Conservation (phyloP, 37 sponge, comb jelly and placozoan genomes). For the Oopsacas minuta region DNA sequence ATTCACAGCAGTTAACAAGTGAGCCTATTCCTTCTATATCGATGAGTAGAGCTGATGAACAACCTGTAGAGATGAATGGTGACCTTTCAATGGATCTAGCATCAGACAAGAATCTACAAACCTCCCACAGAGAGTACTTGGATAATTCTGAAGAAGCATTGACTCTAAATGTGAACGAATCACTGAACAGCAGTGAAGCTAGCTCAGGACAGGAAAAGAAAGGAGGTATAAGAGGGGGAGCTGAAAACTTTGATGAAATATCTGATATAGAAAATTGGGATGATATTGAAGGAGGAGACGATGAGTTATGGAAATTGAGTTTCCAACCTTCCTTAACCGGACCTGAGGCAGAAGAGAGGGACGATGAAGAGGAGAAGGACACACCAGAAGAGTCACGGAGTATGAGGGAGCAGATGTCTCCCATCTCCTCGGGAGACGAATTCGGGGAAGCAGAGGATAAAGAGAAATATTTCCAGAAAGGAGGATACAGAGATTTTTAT, state of each 20-base stretch:
- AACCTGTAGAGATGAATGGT: neutral
- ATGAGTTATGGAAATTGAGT: conserved; percentile 15
- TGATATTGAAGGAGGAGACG: neutral
- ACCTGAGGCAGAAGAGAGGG: neutral
- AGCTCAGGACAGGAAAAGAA: neutral
- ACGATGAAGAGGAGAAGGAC: neutral
- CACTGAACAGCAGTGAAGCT: neutral
- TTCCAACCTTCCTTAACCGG: neutral
- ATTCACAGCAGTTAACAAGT: neutral
- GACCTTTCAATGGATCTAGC: neutral
- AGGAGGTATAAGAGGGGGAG: neutral
- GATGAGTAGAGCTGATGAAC: neutral
- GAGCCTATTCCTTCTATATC: neutral
- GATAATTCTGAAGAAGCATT: neutral
- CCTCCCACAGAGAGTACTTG: neutral
- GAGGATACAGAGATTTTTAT: neutral
- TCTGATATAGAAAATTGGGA: conserved; percentile 7
- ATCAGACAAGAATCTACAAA: neutral
- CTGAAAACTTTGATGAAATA: conserved; percentile 4
- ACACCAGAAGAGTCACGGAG: neutral
- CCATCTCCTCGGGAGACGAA: conserved; percentile 13
- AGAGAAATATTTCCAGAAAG: neutral
- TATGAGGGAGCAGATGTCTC: neutral
- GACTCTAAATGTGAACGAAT: conserved; percentile 7
- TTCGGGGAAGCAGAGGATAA: neutral